A percentile compares a stretch with the other conserved stretches of the same genome.
Conservation (phyloP, 2,888 invertebrate species). For the Lepidochrysops patricia region DNA sequence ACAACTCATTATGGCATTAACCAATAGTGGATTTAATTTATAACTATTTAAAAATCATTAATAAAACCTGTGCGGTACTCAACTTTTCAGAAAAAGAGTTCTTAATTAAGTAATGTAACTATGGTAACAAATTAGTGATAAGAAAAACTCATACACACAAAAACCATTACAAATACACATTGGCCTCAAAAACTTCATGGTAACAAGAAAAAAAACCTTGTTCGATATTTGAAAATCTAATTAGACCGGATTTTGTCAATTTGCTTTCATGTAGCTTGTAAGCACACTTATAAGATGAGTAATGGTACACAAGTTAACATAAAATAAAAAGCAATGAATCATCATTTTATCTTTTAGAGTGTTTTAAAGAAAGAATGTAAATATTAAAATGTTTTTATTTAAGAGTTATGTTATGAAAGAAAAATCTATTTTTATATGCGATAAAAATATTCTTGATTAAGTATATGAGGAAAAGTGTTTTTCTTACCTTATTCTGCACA, state of each 20-base stretch:
- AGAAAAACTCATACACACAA: not conserved
- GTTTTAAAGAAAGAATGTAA: not conserved
- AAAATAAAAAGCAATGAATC: not conserved
- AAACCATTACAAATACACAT: not conserved
- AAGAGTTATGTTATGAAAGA: not conserved
- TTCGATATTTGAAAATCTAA: not conserved
- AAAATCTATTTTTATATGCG: not conserved
- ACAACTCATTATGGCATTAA: too few relatives aligned
- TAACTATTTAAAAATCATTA: too few relatives aligned
- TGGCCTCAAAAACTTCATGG: not conserved
- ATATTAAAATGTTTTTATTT: not conserved
- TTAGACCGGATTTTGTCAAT: not conserved
- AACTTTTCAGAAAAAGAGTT: too few relatives aligned
- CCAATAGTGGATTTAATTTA: too few relatives aligned
- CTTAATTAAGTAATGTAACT: too few relatives aligned
- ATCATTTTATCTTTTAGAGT: not conserved
- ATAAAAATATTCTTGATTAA: not conserved
- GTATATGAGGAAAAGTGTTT: not conserved
- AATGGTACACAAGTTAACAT: not conserved
- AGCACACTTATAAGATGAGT: not conserved
- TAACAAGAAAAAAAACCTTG: not conserved
- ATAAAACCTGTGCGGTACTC: too few relatives aligned
- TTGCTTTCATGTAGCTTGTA: not conserved
- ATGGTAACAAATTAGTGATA: too few relatives aligned
- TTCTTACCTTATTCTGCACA: not conserved